Evolutionary conservation across 2,113 vertebrate species (phyloP), one percentile per base, ranked within the genome.

Genomic region (Daboia siamensis): DNA sequence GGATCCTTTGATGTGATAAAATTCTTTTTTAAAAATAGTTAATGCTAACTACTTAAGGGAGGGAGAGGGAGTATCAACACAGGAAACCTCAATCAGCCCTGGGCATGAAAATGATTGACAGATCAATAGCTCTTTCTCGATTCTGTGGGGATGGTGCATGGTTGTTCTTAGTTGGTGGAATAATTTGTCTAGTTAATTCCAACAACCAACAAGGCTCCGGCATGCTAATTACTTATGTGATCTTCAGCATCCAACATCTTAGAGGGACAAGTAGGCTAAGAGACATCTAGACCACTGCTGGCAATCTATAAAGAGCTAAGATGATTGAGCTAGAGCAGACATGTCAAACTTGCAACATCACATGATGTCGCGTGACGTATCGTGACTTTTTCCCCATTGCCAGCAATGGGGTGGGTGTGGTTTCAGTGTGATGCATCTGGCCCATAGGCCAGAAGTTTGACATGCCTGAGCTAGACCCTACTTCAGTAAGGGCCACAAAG

Each of bases 1-100:
- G 0, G 5, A 12, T 5, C 1, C 56, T 88, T 69, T 2, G 10
- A 39, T 21, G 24, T 94, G 87, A 89, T 52, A 84, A 92, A 91
- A 0, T 0, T 93, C 90, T 87, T 87, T 1, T 8, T 17, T 33
- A 64, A 69, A 52, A 74, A 74, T 74, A 64, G 61, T 64, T 64
- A 74, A 74, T 80, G 33, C n/a, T 39, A 39, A 80, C n/a, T n/a
- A 33, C 17, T 7, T 15, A 1, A 15, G 2, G 12, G 15, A n/a
- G 15, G 6, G 5, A 74, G 64, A 33, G 13, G 69, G 6, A 7
- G 5, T 80, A 80, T 80, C 69, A 80, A 5, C 0, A 13, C 4
- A 64, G 61, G 29, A 64, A 29, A 64, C 61, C 29, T 13, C 29
- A 64, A 1, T 23, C 61, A n/a, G 4, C 4, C 61, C 61, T 0